Conservation (phyloP, 1,140 invertebrate species). For the Cotesia typhae region DNA sequence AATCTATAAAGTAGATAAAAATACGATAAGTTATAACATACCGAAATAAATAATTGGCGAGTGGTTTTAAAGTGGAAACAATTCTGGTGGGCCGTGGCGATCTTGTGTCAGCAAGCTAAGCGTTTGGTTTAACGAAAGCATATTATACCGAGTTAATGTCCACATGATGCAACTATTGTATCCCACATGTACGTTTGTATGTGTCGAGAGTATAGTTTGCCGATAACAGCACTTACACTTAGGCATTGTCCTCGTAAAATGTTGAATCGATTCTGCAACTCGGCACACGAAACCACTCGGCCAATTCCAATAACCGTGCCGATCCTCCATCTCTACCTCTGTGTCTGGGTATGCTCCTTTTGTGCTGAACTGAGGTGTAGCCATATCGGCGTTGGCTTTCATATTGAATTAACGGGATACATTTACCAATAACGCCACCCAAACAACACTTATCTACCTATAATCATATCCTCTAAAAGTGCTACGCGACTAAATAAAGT, state of each 20-base stretch:
- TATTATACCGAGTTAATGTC: slow-evolving; percentile 20
- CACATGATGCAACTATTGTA: slow-evolving; percentile 26
- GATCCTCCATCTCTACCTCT: not conserved
- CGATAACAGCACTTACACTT: slow-evolving; percentile 28
- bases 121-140: not conserved
- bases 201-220: not conserved
- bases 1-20: not conserved
- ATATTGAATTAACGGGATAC: slow-evolving; percentile 16
- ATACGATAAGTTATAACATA: not conserved
- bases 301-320: not conserved
- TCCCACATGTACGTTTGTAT: not conserved
- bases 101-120: slow-evolving; percentile 6
- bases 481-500: not conserved
- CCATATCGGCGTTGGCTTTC: slow-evolving; percentile 11
- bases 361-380: slow-evolving; percentile 8
- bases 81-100: not conserved
- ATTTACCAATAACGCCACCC: not conserved
- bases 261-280: slow-evolving; percentile 24
- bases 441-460: not conserved
- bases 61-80: not conserved
- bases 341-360: not conserved
- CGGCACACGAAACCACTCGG: not conserved
- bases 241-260: slow-evolving; percentile 24
- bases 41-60: not conserved
- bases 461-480: not conserved